Conservation (phyloP, 2,888 invertebrate genomes). For the Laothoe populi region DNA sequence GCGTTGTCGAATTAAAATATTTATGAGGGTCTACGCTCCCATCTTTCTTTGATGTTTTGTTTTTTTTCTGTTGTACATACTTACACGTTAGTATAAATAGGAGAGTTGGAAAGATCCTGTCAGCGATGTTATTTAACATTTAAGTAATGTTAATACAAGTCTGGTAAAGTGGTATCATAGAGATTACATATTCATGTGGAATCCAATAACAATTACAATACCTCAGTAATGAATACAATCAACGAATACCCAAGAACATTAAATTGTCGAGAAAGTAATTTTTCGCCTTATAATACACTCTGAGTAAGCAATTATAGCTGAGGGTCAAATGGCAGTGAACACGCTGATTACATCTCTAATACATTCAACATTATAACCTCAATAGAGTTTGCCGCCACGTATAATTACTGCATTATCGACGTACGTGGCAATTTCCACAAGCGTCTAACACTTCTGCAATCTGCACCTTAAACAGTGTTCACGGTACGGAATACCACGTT, state of each 20-base stretch:
- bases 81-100: constrained; percentile 22
- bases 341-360: constrained; percentile 63
- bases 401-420: constrained; percentile 63
- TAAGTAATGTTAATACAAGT: not conserved
- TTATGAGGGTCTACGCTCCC: constrained; percentile 47
- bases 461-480: not conserved
- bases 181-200: not conserved
- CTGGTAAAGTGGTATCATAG: not conserved
- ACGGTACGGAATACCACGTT: constrained; percentile 11
- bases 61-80: constrained; percentile 16
- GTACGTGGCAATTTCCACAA: constrained; percentile 15
- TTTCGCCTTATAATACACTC: constrained; percentile 48
- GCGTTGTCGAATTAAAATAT: constrained; percentile 64
- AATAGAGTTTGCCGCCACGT: constrained; percentile 51
- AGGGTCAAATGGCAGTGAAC: constrained; percentile 66
- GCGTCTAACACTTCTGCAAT: constrained; percentile 13
- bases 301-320: constrained; percentile 49
- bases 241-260: not conserved
- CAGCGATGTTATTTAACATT: constrained; percentile 7
- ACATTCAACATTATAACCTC: constrained; percentile 51
- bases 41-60: constrained; percentile 22
- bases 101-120: not conserved
- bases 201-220: not conserved
- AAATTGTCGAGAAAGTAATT: constrained; percentile 16
- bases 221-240: not conserved